Evolutionary conservation across 2,113 vertebrate genomes (phyloP), one percentile per base, ranked within the genome.

Genomic region (Notothenia rossii): DNA sequence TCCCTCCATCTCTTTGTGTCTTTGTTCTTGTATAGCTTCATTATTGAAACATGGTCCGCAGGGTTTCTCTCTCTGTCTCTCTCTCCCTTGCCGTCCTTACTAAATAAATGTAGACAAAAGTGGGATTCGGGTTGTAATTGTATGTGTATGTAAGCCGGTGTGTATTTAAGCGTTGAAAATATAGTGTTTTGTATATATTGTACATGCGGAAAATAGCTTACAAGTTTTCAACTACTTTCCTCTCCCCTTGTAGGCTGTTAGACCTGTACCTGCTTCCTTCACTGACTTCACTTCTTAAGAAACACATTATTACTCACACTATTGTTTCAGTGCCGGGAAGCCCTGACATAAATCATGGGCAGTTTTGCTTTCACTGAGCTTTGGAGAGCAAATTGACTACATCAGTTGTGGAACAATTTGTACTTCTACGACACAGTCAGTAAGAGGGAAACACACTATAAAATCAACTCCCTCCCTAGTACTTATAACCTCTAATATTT

Each of bases 21-120:
- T 91, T 90, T 90, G 88, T 92, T 90, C 86, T 74, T 48, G 8
- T 65, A 72, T 63, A 79, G 85, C 69, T 88, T 92, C 88, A 87
- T 90, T 91, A 92, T 91, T 89, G 88, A 90, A 89, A 88, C 80
- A 29, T 68, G 76, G 78, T 83, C 79, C 50, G 4, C 15, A 36
- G 84, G 86, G 86, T 48, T 40, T 69, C 22, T 55, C 45, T 63
- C 25, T 72, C 54, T 76, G 48, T 63, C 63, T 58, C 59, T 63
- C 29, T 51, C 67, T 54, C 33, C 49, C 33, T 50, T 20, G 55
- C 79, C 70, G 20, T 60, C 75, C 75, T 58, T 46, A 92, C 86
- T 92, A 89, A 89, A 61, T 72, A 58, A 76, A 73, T 83, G 46
- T 59, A 86, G 63, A 88, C 88, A 91, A 89, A 91, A 88, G 81